phyloP scores from a whole-genome alignment of 2,113 vertebrate species.

The Platycercus adscitus region DNA sequence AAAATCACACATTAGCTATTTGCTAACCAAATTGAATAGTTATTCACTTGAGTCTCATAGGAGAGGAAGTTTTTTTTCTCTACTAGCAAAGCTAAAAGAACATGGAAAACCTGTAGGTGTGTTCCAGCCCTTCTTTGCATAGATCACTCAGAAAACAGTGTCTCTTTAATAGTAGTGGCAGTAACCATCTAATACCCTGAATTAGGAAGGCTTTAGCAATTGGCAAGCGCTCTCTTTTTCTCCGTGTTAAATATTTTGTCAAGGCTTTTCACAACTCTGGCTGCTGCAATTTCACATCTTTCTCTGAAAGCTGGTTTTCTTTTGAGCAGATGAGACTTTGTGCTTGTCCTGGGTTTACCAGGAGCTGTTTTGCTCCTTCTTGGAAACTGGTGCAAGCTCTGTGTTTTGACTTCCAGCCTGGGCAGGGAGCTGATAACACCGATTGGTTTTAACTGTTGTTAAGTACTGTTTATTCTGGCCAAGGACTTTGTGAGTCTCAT shows the following conservation, averaged over 20 bases:
- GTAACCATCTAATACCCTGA: constrained; percentile 23
- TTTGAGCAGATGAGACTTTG: not conserved
- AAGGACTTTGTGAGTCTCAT: too few species aligned
- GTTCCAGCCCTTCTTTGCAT: not conserved
- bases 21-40: constrained; percentile 41
- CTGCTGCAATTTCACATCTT: not conserved
- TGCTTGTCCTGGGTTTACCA: too few species aligned
- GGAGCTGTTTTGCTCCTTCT: too few species aligned
- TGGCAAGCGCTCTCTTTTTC: not conserved
- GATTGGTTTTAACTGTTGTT: too few species aligned
- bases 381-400: too few species aligned
- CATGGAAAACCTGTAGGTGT: constrained; percentile 5
- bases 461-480: too few species aligned
- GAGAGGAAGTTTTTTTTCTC: not conserved
- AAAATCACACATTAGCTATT: constrained; percentile 11
- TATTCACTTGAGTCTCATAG: not conserved
- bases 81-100: constrained; percentile 22
- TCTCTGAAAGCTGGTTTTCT: not conserved
- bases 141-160: not conserved
- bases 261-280: constrained; percentile 27
- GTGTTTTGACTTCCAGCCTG: too few species aligned
- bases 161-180: constrained; percentile 26
- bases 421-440: too few species aligned
- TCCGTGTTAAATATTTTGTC: constrained; percentile 12
- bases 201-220: not conserved